A percentile compares a stretch with the other conserved stretches of the same genome.
Evolutionary conservation across 2,113 vertebrate genomes (phyloP).

Genomic region (Philantomba maxwellii): DNA sequence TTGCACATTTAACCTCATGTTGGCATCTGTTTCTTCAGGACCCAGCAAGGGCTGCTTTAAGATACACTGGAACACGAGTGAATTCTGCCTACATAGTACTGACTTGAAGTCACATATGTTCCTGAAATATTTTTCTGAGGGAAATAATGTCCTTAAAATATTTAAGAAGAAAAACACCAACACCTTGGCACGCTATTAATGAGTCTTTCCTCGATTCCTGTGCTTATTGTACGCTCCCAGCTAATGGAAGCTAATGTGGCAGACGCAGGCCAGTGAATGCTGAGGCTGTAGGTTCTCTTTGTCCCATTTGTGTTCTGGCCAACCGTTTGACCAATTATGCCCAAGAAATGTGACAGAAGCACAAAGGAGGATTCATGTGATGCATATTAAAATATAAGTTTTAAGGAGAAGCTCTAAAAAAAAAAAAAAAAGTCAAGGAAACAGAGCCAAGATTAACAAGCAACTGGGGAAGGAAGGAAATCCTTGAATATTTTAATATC

Average conservation of each 20-base stretch:
- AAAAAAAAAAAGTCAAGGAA: slow-evolving; percentile 9
- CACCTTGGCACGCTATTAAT: not conserved
- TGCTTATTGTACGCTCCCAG: not conserved
- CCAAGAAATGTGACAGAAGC: not conserved
- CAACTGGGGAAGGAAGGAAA: not conserved
- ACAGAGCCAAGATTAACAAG: not conserved
- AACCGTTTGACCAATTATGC: not conserved
- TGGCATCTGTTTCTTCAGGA: not conserved
- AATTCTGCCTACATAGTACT: not conserved
- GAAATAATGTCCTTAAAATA: not conserved
- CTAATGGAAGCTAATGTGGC: not conserved
- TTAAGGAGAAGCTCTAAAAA: not conserved
- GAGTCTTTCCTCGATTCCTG: not conserved
- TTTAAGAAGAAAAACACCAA: not conserved
- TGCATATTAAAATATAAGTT: not conserved
- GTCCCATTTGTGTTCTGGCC: not conserved
- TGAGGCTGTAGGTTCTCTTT: not conserved
- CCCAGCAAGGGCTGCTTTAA: not conserved
- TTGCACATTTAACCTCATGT: not conserved
- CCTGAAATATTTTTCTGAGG: not conserved
- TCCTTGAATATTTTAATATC: not conserved
- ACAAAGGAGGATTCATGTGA: not conserved
- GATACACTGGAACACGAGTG: not conserved
- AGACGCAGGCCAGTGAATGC: not conserved
- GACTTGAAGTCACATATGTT: not conserved